Percentiles rank a stretch among this genome's conserved stretches.
phyloP scores from a whole-genome alignment of 2,113 vertebrate species.

The Coptodon rendalli region DNA sequence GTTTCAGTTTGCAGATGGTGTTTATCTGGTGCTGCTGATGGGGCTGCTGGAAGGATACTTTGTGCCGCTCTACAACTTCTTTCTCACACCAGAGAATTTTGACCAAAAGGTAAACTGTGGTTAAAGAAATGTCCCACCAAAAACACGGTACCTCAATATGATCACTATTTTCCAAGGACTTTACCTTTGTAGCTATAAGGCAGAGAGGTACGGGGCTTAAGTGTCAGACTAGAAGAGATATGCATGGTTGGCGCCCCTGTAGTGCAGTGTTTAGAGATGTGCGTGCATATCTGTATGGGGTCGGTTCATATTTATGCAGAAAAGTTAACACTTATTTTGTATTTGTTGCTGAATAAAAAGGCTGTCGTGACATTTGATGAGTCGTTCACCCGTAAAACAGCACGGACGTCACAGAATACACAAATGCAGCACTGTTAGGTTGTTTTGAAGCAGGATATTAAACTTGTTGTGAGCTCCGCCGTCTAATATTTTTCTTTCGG shows the following conservation, averaged over 20 bases:
- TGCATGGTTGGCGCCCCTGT: background rate
- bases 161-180: background rate
- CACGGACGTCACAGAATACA: background rate
- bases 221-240: rapidly evolving
- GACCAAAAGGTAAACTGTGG: slow-evolving; percentile 85
- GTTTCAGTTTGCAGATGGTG: slow-evolving; percentile 94
- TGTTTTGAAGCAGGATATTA: background rate
- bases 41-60: slow-evolving; percentile 96
- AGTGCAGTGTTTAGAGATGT: background rate
- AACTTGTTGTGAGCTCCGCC: background rate
- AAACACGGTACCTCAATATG: background rate
- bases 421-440: background rate
- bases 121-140: background rate
- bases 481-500: background rate
- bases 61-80: slow-evolving; percentile 94
- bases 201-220: background rate
- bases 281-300: background rate
- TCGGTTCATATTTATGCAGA: background rate
- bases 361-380: background rate
- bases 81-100: slow-evolving; percentile 96
- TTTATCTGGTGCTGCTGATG: slow-evolving; percentile 96
- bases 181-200: background rate
- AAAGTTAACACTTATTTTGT: background rate
- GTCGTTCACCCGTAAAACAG: background rate
- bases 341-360: background rate